Evolutionary conservation across 2,113 vertebrate genomes (phyloP), one percentile per base, ranked within the genome.

Genomic region (Coptodon rendalli): DNA sequence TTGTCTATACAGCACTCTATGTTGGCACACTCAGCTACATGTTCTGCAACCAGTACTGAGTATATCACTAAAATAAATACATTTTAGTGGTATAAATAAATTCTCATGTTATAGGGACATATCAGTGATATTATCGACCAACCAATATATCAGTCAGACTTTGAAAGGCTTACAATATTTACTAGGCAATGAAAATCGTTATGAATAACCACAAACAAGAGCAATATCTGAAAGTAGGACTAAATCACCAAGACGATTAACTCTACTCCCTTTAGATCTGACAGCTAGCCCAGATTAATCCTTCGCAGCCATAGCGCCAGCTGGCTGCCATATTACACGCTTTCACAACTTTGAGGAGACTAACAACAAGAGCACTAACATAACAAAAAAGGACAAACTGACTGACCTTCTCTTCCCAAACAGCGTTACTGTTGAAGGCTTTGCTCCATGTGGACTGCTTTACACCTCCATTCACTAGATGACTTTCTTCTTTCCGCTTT

Each of bases 341-440:
- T 16, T 19, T 22, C 3, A 40, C 3, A 53, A 61, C 7, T 76
- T 71, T 10, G 2, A 6, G 1, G 6, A 16, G 45, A 38, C 45
- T n/a, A 56, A 86, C 17, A 68, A 5, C 12, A 68, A 66, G 6
- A 45, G 40, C 17, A 29, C 45, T 8, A 31, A 38, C 3, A 12
- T 3, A 22, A 10, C 3, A 5, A 4, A 16, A 53, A 83, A 16
- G n/a, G 9, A 48, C 61, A 22, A 43, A 34, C 1, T 3, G 17
- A 87, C 94, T 89, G 89, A 97, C 97, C 96, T 97, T 97, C 83
- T 97, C 97, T 14, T 96, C 96, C 97, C 97, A 97, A n/a, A 96
- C 92, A 34, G 96, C 96, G 38, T 81, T 95, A 88, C 95, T 92
- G 92, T 86, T 95, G 89, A 97, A 91, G 81, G 95, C 95, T 96